Evolutionary conservation across 2,888 invertebrate species (phyloP), one percentile per base, ranked within the genome.

Genomic region (Spialia ferax): DNA sequence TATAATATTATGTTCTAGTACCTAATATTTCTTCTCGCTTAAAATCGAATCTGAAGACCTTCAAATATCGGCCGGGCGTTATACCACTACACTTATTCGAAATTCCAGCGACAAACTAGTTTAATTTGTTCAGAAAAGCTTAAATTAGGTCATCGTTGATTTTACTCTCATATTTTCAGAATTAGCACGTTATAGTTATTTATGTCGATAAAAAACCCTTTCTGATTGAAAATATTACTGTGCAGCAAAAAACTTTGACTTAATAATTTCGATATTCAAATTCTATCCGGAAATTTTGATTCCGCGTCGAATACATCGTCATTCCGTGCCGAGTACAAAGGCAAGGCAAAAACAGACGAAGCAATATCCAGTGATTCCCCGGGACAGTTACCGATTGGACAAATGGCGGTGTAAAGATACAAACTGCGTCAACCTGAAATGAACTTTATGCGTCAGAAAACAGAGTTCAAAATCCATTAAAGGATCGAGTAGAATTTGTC

Each of bases 291-390:
- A 18, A 77, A 79, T 76, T 76, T 74, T 72, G 69, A 18, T 29
- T 67, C 75, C 70, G 73, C 73, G 70, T 71, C 78, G 78, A 79
- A 82, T 81, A 81, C 71, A 75, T 75, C 73, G 70, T 69, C 70
- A 70, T 60, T 56, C 67, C 48, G 35, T 15, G 23, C 54, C 8
- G 48, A 74, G 71, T 75, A 76, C 77, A 79, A 80, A 84, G 82
- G 79, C 78, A 75, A 74, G 77, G 78, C 78, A 82, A 84, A 86
- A 88, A 83, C 80, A 81, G 79, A 74, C 81, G 78, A 77, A 76
- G 83, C 87, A 86, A 86, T 87, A 88, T 82, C 81, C 77, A 79
- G 76, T 72, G 73, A 75, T 80, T 80, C 87, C 84, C 83, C 80
- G 74, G 75, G 84, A 82, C 80, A 79, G 78, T 75, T 83, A 79